Percentiles rank a stretch among this genome's conserved stretches.
These are phyloP conservation scores for Bombus consobrinus DNA, from an alignment of 1,140 invertebrate species.

Conservation along the genomic window DNA sequence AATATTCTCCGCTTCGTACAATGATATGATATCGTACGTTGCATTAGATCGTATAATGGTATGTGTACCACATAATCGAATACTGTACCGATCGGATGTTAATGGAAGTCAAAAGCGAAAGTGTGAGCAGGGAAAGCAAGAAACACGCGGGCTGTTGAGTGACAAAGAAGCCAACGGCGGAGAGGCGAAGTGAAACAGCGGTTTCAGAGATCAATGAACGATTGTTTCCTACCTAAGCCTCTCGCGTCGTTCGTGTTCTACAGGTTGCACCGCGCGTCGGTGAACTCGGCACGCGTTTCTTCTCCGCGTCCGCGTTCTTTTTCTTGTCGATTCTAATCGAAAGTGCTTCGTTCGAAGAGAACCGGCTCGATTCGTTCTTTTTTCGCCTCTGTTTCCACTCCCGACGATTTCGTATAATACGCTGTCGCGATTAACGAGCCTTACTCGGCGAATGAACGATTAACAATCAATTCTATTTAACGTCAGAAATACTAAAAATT, in stretches of 20 bases:
- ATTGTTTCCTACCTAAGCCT: constrained; percentile 54
- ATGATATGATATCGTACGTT: too few species aligned
- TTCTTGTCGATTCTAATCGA: constrained; percentile 65
- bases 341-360: not conserved
- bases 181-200: constrained; percentile 52
- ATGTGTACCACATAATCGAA: not conserved
- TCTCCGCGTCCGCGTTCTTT: constrained; percentile 20
- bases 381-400: not conserved
- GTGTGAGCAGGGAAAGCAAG: constrained; percentile 21
- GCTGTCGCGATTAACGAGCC: too few species aligned
- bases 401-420: too few species aligned
- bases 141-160: not conserved
- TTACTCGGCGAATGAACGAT: too few species aligned
- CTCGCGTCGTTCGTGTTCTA: constrained; percentile 50
- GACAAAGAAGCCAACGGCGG: constrained; percentile 47
- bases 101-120: constrained; percentile 23
- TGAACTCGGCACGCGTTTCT: constrained; percentile 32
- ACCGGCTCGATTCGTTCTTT: not conserved
- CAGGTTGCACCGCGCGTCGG: constrained; percentile 47
- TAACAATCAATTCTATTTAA: too few species aligned
- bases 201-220: constrained; percentile 63
- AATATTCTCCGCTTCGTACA: too few species aligned
- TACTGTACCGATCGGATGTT: not conserved
- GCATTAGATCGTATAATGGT: too few species aligned
- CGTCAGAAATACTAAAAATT: too few species aligned